Percentiles rank a stretch among this genome's conserved stretches.
Conservation (phyloP, 2,113 vertebrate species). For the Castor canadensis region DNA sequence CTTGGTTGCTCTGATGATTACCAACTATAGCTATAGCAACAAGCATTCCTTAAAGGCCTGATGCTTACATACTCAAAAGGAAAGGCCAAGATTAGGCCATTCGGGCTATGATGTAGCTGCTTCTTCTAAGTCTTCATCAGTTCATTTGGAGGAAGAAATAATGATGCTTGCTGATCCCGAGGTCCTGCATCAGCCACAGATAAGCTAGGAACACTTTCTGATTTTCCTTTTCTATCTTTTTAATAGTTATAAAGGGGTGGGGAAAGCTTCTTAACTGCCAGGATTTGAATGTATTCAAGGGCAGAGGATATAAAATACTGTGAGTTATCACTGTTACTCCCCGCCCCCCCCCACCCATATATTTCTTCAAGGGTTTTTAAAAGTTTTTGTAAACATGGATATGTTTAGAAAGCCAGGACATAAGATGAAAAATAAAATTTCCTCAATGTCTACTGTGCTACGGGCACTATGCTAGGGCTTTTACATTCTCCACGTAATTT, state of each 20-base stretch:
- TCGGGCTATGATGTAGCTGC: not conserved
- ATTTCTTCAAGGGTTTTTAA: not conserved
- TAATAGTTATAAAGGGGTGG: not conserved
- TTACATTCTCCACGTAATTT: not conserved
- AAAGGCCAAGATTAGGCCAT: not conserved
- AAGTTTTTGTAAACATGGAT: not conserved
- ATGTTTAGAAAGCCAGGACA: not conserved
- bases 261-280: not conserved
- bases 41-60: not conserved
- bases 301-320: not conserved
- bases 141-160: not conserved
- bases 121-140: not conserved
- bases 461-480: not conserved
- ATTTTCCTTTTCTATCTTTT: not conserved
- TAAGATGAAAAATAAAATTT: not conserved
- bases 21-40: not conserved
- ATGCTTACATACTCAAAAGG: not conserved
- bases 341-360: not conserved
- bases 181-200: not conserved
- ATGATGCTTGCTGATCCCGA: not conserved
- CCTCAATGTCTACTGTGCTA: not conserved
- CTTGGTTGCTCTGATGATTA: not conserved
- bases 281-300: not conserved
- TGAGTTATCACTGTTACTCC: not conserved
- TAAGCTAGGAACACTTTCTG: not conserved